Conservation (phyloP, 1,140 invertebrate genomes). For the Bilobella aurantiaca region DNA sequence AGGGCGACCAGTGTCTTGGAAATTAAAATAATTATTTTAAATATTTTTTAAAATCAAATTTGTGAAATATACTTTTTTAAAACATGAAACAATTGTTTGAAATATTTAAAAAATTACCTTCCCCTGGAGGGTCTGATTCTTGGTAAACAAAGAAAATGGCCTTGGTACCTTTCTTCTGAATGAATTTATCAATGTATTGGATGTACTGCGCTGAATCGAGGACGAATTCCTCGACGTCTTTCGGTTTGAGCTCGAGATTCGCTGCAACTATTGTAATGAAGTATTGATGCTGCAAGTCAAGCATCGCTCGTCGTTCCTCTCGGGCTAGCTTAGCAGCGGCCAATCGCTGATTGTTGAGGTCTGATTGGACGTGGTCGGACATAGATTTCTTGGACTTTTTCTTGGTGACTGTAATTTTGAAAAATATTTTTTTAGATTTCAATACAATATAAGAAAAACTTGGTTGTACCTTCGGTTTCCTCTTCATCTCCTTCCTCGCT, state of each 20-base stretch:
- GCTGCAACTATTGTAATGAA: constrained; percentile 53
- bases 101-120: too few species aligned
- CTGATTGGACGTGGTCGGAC: constrained; percentile 21
- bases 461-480: background rate
- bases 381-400: constrained; percentile 15
- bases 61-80: too few species aligned
- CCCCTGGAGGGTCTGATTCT: constrained; percentile 40
- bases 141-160: constrained; percentile 48
- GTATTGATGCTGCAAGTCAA: constrained; percentile 43
- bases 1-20: constrained; percentile 48
- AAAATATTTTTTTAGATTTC: background rate
- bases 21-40: too few species aligned
- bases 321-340: constrained; percentile 46
- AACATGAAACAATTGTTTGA: too few species aligned
- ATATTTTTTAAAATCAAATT: too few species aligned
- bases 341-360: constrained; percentile 25
- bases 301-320: constrained; percentile 41
- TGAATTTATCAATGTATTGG: constrained; percentile 47
- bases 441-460: background rate
- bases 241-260: constrained; percentile 44
- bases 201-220: constrained; percentile 51
- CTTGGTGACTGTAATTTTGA: background rate
- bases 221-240: constrained; percentile 53
- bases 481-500: background rate
- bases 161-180: constrained; percentile 42